These are phyloP conservation scores for Pitangus sulphuratus DNA, from an alignment of 2,797 vertebrate species.

Conservation along the genomic window DNA sequence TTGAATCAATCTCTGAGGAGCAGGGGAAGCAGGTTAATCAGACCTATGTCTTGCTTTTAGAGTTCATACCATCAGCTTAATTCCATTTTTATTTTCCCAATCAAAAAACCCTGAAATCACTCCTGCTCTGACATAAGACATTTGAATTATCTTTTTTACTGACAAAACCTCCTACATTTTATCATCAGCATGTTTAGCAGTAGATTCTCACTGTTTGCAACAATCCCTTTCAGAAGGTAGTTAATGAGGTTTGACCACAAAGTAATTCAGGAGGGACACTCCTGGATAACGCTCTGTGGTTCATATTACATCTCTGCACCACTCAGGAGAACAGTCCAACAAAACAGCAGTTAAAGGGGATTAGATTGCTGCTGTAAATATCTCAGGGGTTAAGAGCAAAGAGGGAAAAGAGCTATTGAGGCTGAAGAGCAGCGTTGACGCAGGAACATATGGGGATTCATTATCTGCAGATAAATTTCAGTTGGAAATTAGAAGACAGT, in stretches of 20 bases:
- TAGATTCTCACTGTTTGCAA: neutral
- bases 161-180: neutral
- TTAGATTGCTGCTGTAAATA: neutral
- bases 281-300: neutral
- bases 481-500: neutral
- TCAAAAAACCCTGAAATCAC: neutral
- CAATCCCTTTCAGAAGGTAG: neutral
- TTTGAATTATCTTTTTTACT: neutral
- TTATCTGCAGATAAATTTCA: conserved; percentile 19
- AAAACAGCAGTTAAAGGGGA: neutral
- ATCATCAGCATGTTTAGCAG: neutral
- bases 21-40: neutral
- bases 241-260: conserved; percentile 7
- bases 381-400: neutral
- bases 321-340: neutral
- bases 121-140: neutral
- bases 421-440: neutral
- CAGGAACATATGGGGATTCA: neutral
- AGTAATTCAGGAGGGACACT: neutral
- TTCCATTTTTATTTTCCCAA: neutral
- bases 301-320: neutral
- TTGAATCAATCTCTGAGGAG: neutral
- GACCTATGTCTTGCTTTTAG: neutral
- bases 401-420: conserved; percentile 8
- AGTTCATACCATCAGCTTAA: neutral